Evolutionary conservation across 2,797 vertebrate genomes (phyloP).

Genomic region (Mustela erminea): DNA sequence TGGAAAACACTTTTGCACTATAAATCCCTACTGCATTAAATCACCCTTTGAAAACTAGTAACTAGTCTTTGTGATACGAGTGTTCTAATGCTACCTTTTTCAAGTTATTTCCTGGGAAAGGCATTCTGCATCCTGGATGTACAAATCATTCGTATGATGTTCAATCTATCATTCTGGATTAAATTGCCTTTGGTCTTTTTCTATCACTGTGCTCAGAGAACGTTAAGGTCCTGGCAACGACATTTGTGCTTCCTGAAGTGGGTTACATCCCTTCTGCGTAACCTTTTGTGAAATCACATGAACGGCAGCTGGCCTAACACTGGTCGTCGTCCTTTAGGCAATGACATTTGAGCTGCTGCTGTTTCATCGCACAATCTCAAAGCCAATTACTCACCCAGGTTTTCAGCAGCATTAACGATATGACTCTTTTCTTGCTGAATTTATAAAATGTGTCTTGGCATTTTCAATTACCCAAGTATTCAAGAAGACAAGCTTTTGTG

Average conservation of each 20-base stretch:
- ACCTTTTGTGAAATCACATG: background rate
- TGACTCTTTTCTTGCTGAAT: background rate
- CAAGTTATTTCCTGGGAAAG: background rate
- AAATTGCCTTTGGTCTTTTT: conserved; percentile 31
- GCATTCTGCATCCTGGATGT: background rate
- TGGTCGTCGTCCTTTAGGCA: background rate
- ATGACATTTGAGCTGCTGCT: conserved; percentile 8
- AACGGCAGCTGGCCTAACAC: background rate
- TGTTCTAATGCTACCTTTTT: background rate
- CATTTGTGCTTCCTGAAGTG: conserved; percentile 9
- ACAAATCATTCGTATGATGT: background rate
- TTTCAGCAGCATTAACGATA: background rate
- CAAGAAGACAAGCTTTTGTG: background rate
- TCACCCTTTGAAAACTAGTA: background rate
- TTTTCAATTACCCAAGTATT: conserved; percentile 1
- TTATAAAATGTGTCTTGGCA: background rate
- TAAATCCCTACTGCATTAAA: background rate
- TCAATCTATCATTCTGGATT: background rate
- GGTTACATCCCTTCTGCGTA: background rate
- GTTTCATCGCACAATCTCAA: background rate
- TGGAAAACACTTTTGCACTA: background rate
- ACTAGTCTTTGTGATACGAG: background rate
- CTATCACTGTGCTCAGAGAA: background rate
- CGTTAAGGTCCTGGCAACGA: background rate
- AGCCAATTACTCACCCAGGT: conserved; percentile 3